These are phyloP conservation scores for Agonopterix subpropinquella DNA, from an alignment of 2,888 invertebrate genomes.

Conservation along the genomic window DNA sequence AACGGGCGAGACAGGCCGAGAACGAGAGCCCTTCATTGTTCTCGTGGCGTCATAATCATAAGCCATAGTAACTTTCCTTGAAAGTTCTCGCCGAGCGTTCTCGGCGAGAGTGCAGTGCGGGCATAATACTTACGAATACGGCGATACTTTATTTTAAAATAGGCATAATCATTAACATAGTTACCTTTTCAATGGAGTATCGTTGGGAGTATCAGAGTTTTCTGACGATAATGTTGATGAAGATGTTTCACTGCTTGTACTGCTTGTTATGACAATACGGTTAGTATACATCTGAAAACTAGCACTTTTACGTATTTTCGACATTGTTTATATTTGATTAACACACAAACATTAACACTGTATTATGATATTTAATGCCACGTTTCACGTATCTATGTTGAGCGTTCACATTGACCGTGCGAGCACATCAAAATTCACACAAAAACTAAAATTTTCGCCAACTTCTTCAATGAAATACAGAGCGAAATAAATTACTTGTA, in stretches of 20 bases:
- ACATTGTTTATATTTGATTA: not conserved
- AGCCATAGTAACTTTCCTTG: too few relatives aligned
- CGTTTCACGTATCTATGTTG: too few relatives aligned
- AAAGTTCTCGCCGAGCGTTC: too few relatives aligned
- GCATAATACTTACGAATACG: too few relatives aligned
- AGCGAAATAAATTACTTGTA: slow-evolving; percentile 16
- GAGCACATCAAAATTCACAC: slow-evolving; percentile 20
- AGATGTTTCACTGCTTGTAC: slow-evolving; percentile 43
- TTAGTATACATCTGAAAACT: slow-evolving; percentile 42
- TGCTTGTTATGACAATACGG: slow-evolving; percentile 34
- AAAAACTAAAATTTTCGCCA: slow-evolving; percentile 28
- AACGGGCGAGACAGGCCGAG: too few relatives aligned
- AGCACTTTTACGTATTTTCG: slow-evolving; percentile 38
- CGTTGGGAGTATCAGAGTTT: slow-evolving; percentile 46
- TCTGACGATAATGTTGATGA: slow-evolving; percentile 49
- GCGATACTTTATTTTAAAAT: not conserved
- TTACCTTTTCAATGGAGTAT: slow-evolving; percentile 57
- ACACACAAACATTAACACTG: not conserved
- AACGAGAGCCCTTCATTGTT: too few relatives aligned
- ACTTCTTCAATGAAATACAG: slow-evolving; percentile 19
- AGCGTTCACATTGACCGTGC: slow-evolving; percentile 9
- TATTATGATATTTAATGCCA: not conserved
- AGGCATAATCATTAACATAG: slow-evolving; percentile 6
- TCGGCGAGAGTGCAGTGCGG: too few relatives aligned
- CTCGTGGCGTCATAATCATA: too few relatives aligned